These are phyloP conservation scores for Pelmatolapia mariae DNA, from an alignment of 2,113 vertebrate genomes.

Conservation along the genomic window DNA sequence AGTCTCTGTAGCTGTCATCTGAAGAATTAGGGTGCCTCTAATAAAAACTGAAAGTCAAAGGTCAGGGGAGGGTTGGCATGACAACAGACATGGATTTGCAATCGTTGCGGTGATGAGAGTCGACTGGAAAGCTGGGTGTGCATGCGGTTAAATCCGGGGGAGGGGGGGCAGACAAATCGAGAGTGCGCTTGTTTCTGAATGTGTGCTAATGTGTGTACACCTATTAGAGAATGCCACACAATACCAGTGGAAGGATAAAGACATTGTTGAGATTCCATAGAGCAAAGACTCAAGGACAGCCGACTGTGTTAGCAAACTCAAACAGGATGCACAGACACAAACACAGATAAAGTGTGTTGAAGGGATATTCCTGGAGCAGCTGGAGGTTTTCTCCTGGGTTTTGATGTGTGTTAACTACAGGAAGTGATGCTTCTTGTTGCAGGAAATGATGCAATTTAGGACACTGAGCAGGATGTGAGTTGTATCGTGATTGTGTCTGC, in stretches of 20 bases:
- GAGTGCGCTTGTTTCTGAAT: not conserved
- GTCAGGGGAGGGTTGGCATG: conserved; percentile 38
- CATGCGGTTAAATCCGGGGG: not conserved
- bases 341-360: not conserved
- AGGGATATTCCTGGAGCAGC: not conserved
- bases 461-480: conserved; percentile 15
- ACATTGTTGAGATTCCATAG: conserved; percentile 38
- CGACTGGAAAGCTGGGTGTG: conserved; percentile 1
- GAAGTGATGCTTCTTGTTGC: conserved; percentile 4
- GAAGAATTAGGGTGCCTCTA: conserved; percentile 4
- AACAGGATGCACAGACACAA: conserved; percentile 24
- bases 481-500: not conserved
- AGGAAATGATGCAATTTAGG: conserved; percentile 37
- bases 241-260: not conserved
- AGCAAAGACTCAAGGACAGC: conserved; percentile 21
- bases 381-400: conserved; percentile 16
- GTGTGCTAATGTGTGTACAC: not conserved
- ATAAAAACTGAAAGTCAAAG: conserved; percentile 41
- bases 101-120: conserved; percentile 41
- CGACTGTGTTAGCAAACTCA: not conserved
- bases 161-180: not conserved
- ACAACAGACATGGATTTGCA: conserved; percentile 41
- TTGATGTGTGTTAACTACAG: conserved; percentile 17
- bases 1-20: not conserved
- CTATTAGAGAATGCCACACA: conserved; percentile 12